Evolutionary conservation across 2,113 vertebrate genomes (phyloP).

Genomic region (Hyaena hyaena): DNA sequence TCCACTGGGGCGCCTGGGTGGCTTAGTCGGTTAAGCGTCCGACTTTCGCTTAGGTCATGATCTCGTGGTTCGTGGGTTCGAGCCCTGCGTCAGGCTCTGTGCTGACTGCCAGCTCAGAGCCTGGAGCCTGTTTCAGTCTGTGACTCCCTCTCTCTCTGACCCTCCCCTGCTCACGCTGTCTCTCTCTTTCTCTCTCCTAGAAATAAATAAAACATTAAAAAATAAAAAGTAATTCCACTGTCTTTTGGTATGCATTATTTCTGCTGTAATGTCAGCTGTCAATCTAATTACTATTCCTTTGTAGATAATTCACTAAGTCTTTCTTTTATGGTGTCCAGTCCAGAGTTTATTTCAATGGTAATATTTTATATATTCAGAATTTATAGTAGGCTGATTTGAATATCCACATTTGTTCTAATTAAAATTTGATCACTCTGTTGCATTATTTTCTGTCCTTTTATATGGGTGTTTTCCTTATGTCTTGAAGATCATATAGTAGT

Average conservation of each 20-base stretch:
- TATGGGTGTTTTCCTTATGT: not conserved
- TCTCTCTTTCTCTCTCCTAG: too few species aligned
- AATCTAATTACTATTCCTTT: not conserved
- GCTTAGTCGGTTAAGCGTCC: too few species aligned
- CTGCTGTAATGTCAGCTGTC: not conserved
- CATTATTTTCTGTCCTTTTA: constrained; percentile 9
- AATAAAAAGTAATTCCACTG: not conserved
- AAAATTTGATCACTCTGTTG: not conserved
- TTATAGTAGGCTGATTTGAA: not conserved
- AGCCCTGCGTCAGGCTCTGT: too few species aligned
- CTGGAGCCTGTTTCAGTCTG: too few species aligned
- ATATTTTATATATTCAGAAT: constrained; percentile 10
- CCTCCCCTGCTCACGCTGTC: too few species aligned
- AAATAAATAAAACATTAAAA: too few species aligned
- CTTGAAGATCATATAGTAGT: not conserved
- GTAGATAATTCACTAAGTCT: not conserved
- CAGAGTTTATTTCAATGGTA: not conserved
- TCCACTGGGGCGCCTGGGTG: not conserved
- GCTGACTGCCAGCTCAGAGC: too few species aligned
- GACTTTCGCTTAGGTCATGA: too few species aligned
- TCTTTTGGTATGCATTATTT: constrained; percentile 31
- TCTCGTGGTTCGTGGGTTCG: too few species aligned
- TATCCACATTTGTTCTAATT: not conserved
- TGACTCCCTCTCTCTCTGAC: too few species aligned
- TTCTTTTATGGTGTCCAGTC: not conserved